Conservation (phyloP, 2,113 vertebrate genomes). For the Tretioscincus oriximinensis region DNA sequence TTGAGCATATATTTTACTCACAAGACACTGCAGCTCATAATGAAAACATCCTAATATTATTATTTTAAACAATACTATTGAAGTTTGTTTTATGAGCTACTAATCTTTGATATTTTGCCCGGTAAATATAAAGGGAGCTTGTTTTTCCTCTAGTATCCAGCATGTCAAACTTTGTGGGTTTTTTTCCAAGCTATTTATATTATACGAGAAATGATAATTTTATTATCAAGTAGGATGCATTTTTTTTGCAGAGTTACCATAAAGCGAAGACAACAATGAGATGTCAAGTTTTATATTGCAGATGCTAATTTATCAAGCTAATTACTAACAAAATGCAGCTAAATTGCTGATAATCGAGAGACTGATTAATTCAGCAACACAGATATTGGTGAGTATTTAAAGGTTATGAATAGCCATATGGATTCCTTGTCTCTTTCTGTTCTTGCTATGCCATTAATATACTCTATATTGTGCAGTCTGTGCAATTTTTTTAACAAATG, state of each 20-base stretch:
- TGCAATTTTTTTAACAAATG: constrained; percentile 54
- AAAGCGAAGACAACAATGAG: constrained; percentile 75
- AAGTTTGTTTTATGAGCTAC: constrained; percentile 65
- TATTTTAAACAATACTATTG: constrained; percentile 65
- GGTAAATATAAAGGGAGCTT: constrained; percentile 62
- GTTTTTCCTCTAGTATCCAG: constrained; percentile 59
- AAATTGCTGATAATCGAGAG: constrained; percentile 78
- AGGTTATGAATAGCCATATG: constrained; percentile 63
- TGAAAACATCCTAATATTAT: constrained; percentile 58
- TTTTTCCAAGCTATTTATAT: constrained; percentile 63
- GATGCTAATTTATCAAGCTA: constrained; percentile 82
- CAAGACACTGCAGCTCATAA: constrained; percentile 64
- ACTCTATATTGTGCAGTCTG: constrained; percentile 29
- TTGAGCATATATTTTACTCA: constrained; percentile 55
- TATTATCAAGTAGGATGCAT: constrained; percentile 63
- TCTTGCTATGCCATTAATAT: constrained; percentile 58
- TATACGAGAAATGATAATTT: constrained; percentile 69
- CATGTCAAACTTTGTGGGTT: constrained; percentile 70
- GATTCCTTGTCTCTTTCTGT: constrained; percentile 52
- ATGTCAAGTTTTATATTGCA: constrained; percentile 77
- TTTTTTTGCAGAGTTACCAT: constrained; percentile 64
- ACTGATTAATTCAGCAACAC: constrained; percentile 73
- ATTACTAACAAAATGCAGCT: constrained; percentile 79
- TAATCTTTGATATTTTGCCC: constrained; percentile 75
- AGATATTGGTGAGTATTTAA: constrained; percentile 73